Evolutionary conservation across 2,113 vertebrate genomes (phyloP).

Genomic region (Reinhardtius hippoglossoides): DNA sequence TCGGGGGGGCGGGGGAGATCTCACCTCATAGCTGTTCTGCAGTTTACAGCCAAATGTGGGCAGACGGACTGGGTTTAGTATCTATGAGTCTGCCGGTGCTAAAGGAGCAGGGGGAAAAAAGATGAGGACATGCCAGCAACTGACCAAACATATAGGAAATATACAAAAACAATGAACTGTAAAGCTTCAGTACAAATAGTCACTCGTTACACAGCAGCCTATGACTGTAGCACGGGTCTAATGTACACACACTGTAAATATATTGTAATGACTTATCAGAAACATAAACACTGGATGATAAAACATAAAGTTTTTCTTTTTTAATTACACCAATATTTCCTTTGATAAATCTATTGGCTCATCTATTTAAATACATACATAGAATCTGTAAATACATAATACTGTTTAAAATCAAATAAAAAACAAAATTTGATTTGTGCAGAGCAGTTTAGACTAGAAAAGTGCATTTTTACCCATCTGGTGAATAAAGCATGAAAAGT

Average conservation of each 20-base stretch:
- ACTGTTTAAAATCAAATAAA: no score
- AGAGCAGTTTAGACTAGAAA: background rate
- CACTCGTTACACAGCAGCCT: background rate
- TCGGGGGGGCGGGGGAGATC: conserved; percentile 30
- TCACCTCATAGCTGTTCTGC: conserved; percentile 76
- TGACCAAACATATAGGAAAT: background rate
- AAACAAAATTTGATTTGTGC: no score
- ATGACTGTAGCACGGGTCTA: background rate
- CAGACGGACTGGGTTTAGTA: conserved; percentile 71
- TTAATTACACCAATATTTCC: no score
- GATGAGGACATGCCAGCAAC: background rate
- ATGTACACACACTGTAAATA: background rate
- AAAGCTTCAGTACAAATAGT: background rate
- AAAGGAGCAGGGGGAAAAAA: conserved; percentile 36
- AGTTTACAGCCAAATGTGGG: conserved; percentile 52
- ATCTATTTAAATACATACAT: background rate
- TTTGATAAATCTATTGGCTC: background rate
- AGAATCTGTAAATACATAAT: background rate
- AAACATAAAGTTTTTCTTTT: background rate
- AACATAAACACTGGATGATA: background rate
- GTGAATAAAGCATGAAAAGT: background rate
- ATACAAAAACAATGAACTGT: background rate
- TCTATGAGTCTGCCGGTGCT: conserved; percentile 74
- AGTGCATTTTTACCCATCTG: background rate
- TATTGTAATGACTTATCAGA: no score